phyloP scores from a whole-genome alignment of 2,888 invertebrate species.

The Ophioninae sp. region DNA sequence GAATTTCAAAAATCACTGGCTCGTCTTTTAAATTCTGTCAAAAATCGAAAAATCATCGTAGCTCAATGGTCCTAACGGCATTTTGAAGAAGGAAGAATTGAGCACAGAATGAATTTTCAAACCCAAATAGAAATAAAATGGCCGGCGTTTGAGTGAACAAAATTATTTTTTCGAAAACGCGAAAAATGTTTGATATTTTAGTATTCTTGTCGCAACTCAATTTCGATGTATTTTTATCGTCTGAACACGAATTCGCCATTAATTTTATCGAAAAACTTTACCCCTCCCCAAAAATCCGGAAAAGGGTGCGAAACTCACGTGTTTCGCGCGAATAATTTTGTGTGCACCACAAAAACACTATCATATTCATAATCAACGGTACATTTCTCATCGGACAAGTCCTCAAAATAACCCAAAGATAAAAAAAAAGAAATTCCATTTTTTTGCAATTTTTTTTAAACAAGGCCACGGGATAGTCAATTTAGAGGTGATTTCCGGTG shows the following conservation, averaged over 20 bases:
- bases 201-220: neutral
- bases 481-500: constrained; percentile 69
- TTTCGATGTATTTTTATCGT: neutral
- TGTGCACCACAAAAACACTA: neutral
- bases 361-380: neutral
- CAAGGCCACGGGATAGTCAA: constrained; percentile 21
- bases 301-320: neutral
- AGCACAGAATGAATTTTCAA: too few relatives aligned
- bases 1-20: too few relatives aligned
- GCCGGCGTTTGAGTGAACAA: too few relatives aligned
- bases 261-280: neutral
- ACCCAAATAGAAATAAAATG: too few relatives aligned
- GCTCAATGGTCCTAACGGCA: too few relatives aligned
- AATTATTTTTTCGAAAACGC: neutral
- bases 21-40: too few relatives aligned
- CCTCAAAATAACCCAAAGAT: neutral
- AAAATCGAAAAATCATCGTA: too few relatives aligned
- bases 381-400: neutral
- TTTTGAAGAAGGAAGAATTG: too few relatives aligned
- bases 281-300: neutral
- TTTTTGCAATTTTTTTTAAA: constrained; percentile 3
- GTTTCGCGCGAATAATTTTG: neutral
- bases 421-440: neutral
- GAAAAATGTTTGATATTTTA: neutral
- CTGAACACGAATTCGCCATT: neutral